phyloP scores from a whole-genome alignment of 2,797 vertebrate species.

The Acanthiza pusilla region DNA sequence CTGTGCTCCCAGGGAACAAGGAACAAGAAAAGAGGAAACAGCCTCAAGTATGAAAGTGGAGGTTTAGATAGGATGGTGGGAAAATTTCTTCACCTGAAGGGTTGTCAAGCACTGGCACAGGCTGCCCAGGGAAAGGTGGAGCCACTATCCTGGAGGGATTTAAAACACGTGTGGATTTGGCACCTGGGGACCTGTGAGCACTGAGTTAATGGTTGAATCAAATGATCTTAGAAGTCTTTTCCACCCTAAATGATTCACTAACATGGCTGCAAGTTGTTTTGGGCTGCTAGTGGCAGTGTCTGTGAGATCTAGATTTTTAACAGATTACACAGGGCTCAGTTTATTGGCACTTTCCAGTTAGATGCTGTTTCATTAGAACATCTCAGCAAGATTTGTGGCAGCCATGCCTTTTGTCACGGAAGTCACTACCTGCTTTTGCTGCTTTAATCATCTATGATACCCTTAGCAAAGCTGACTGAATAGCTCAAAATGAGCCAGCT shows the following conservation, averaged over 20 bases:
- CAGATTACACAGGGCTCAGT: neutral
- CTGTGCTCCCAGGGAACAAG: neutral
- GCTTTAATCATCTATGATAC: neutral
- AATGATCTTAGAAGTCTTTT: neutral
- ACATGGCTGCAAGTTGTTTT: neutral
- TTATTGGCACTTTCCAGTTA: neutral
- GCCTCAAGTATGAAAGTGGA: neutral
- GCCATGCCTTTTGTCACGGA: neutral
- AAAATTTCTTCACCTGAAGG: neutral
- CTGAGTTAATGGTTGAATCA: neutral
- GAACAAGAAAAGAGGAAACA: accelerated
- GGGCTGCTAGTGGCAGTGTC: neutral
- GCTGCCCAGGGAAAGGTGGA: neutral
- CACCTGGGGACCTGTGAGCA: neutral
- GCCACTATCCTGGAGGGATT: neutral
- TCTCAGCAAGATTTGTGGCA: neutral
- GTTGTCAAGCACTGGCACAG: neutral
- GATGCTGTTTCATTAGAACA: neutral
- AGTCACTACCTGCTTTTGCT: neutral
- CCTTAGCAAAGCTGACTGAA: neutral
- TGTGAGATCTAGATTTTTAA: neutral
- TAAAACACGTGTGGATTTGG: neutral
- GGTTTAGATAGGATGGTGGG: neutral
- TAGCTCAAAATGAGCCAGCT: neutral
- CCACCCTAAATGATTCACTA: neutral